Conservation (phyloP, 2,888 invertebrate genomes). For the Platypus cylindrus region DNA sequence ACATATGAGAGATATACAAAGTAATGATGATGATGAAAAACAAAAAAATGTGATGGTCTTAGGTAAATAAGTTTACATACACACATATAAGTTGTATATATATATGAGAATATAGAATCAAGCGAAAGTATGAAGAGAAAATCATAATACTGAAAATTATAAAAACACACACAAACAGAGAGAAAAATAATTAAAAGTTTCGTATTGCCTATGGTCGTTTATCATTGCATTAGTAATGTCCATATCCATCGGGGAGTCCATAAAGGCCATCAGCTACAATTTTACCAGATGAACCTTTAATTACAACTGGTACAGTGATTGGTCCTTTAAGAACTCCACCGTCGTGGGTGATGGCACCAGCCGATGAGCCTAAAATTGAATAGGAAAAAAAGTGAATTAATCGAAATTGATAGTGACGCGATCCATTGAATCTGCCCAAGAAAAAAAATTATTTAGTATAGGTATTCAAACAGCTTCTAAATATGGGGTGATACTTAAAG, state of each 20-base stretch:
- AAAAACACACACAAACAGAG: no score
- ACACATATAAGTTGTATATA: no score
- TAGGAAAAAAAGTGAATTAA: constrained; percentile 2
- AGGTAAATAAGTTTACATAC: constrained; percentile 14
- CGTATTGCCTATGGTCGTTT: constrained; percentile 16
- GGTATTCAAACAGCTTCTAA: no score
- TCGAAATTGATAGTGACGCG: no score
- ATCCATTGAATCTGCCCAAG: no score
- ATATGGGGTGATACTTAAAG: no score
- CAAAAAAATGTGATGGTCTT: constrained; percentile 15
- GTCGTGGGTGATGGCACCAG: constrained; percentile 17
- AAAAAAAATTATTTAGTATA: no score
- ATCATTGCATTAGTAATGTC: constrained; percentile 10
- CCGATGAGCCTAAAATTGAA: constrained; percentile 8
- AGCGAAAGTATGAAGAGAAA: constrained; percentile 8
- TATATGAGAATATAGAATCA: constrained; percentile 5
- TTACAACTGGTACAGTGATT: constrained; percentile 23
- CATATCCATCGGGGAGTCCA: constrained; percentile 24
- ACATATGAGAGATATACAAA: no score
- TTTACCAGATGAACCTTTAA: constrained; percentile 24
- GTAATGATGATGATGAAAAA: constrained; percentile 10
- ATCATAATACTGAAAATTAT: constrained; percentile 17
- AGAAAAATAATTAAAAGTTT: no score
- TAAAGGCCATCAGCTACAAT: constrained; percentile 31
- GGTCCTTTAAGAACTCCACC: constrained; percentile 24